These are phyloP conservation scores for Folsomia candida DNA, from an alignment of 2,888 invertebrate species.

Conservation along the genomic window DNA sequence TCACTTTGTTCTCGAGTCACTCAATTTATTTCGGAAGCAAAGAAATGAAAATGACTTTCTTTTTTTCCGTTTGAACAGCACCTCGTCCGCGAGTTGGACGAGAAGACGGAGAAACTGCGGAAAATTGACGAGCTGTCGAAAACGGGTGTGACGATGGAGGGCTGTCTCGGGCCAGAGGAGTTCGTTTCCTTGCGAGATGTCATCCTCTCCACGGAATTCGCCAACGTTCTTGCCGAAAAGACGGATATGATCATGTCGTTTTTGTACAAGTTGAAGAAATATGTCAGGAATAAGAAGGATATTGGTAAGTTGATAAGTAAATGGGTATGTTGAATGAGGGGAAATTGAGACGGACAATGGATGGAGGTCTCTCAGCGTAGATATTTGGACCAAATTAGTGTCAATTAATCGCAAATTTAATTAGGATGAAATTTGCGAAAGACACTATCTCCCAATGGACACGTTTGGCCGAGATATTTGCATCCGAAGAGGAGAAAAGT, in stretches of 20 bases:
- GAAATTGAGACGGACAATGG: too few relatives aligned
- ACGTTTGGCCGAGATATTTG: too few relatives aligned
- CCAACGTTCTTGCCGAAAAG: conserved; percentile 39
- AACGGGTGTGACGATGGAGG: conserved; percentile 21
- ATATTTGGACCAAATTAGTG: too few relatives aligned
- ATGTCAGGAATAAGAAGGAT: conserved; percentile 15
- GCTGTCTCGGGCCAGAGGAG: conserved; percentile 32
- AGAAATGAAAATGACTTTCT: too few relatives aligned
- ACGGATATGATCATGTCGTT: conserved; percentile 42
- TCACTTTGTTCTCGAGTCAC: too few relatives aligned
- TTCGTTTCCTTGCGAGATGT: conserved; percentile 36
- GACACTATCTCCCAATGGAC: too few relatives aligned
- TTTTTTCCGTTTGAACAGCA: too few relatives aligned
- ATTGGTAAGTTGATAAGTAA: neutral
- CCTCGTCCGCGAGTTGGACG: conserved; percentile 26
- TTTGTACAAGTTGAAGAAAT: conserved; percentile 37
- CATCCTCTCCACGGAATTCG: conserved; percentile 35
- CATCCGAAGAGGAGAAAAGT: too few relatives aligned
- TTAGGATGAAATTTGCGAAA: too few relatives aligned
- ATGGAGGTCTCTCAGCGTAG: too few relatives aligned
- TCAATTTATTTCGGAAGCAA: too few relatives aligned
- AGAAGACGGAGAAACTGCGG: conserved; percentile 23
- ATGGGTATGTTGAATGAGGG: neutral
- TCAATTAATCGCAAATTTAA: too few relatives aligned
- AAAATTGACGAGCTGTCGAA: conserved; percentile 38